These are phyloP conservation scores for Corythoichthys haematopterus DNA, from an alignment of 2,113 vertebrate species.

Conservation along the genomic window DNA sequence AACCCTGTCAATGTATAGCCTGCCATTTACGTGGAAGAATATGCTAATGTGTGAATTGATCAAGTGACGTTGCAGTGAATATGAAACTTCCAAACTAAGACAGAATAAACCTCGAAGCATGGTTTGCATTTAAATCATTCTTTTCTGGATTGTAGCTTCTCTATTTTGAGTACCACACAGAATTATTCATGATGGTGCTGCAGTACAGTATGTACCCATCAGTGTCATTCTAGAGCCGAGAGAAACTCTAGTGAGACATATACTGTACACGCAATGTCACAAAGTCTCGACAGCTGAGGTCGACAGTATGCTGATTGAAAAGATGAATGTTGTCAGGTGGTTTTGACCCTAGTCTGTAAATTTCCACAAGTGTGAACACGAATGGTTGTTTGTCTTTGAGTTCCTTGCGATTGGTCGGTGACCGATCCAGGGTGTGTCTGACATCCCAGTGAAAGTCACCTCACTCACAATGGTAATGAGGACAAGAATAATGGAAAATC, in stretches of 20 bases:
- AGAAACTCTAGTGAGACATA: constrained; percentile 23
- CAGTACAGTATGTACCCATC: constrained; percentile 17
- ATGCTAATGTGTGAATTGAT: neutral
- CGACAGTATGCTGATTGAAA: constrained; percentile 13
- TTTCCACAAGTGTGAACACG: too few species aligned
- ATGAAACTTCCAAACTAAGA: neutral
- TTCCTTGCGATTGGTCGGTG: too few species aligned
- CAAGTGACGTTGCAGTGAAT: neutral
- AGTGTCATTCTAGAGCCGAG: constrained; percentile 15
- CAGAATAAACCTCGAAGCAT: neutral
- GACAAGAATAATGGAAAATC: too few species aligned
- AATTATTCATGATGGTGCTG: constrained; percentile 13
- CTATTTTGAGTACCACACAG: constrained; percentile 1
- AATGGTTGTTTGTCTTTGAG: too few species aligned
- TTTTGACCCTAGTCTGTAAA: constrained; percentile 26
- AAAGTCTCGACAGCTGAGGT: constrained; percentile 24
- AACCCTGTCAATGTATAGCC: neutral
- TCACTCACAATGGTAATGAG: too few species aligned
- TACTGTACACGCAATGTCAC: constrained; percentile 9
- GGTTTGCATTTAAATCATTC: neutral
- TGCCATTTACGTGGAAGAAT: neutral
- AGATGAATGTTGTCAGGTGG: constrained; percentile 46
- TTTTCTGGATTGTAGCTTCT: constrained; percentile 7
- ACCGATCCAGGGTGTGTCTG: too few species aligned
- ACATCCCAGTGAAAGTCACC: too few species aligned